These are phyloP conservation scores for Empis stercorea DNA, from an alignment of 2,888 invertebrate genomes.

Conservation along the genomic window DNA sequence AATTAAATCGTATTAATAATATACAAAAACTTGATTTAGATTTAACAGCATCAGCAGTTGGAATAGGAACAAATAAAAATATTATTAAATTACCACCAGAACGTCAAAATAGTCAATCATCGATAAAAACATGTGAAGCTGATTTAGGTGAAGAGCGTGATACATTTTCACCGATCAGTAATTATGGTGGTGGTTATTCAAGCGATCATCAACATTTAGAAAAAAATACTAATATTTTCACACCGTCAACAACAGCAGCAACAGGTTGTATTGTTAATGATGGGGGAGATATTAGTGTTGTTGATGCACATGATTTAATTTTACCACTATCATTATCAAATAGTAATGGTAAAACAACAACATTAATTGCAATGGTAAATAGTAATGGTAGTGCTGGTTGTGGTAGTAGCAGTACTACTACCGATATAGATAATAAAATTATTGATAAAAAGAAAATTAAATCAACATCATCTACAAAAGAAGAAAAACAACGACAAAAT, in stretches of 20 bases:
- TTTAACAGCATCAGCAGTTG: too few species aligned
- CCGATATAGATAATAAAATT: constrained; percentile 13
- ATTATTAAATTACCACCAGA: neutral
- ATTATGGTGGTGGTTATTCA: constrained; percentile 23
- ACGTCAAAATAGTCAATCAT: constrained; percentile 21
- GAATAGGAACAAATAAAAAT: neutral
- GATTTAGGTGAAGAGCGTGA: constrained; percentile 34
- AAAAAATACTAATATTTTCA: neutral
- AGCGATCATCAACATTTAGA: constrained; percentile 9
- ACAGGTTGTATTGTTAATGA: too few species aligned
- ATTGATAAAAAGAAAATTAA: constrained; percentile 11
- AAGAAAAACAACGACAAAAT: constrained; percentile 48
- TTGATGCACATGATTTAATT: neutral
- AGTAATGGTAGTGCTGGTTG: neutral
- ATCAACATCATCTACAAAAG: constrained; percentile 34
- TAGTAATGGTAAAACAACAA: neutral
- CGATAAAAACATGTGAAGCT: constrained; percentile 30
- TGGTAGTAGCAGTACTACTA: constrained; percentile 1
- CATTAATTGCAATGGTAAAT: neutral
- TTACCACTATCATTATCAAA: neutral
- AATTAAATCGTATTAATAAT: too few species aligned
- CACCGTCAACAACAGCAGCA: constrained; percentile 1
- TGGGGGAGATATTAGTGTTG: neutral
- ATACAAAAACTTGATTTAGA: too few species aligned
- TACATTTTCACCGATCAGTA: constrained; percentile 31